Evolutionary conservation across 2,113 vertebrate genomes (phyloP).

Genomic region (Laterallus jamaicensis): DNA sequence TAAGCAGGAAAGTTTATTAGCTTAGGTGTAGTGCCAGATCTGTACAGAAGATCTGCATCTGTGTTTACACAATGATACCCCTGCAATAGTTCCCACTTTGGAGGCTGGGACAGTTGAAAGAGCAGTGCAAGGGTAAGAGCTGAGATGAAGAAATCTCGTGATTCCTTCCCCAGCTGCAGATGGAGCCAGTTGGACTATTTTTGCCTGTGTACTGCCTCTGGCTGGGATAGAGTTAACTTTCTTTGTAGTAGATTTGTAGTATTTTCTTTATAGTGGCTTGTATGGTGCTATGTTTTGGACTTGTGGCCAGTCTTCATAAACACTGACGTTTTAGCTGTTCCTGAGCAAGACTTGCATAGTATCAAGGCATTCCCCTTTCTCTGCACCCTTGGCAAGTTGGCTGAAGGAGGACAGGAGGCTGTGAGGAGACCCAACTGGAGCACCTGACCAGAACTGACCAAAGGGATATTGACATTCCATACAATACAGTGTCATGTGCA

Average conservation of each 20-base stretch:
- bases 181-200: background rate
- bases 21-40: background rate
- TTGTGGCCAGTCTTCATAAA: background rate
- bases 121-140: background rate
- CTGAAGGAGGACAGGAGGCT: accelerated
- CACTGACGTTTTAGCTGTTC: background rate
- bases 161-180: background rate
- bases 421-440: background rate
- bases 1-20: background rate
- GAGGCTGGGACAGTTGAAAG: background rate
- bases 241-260: background rate
- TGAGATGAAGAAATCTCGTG: background rate
- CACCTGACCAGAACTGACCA: background rate
- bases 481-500: background rate
- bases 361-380: background rate
- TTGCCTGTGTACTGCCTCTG: accelerated
- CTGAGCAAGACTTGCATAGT: background rate
- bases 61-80: background rate
- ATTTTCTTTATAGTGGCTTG: background rate
- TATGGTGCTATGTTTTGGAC: background rate
- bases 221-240: background rate
- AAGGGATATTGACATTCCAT: background rate
- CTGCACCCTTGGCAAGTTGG: background rate
- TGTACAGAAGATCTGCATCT: background rate
- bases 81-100: background rate